Evolutionary conservation across 1,140 invertebrate genomes (phyloP), one percentile per base, ranked within the genome.

Genomic region (Proctacanthus coquilletti): DNA sequence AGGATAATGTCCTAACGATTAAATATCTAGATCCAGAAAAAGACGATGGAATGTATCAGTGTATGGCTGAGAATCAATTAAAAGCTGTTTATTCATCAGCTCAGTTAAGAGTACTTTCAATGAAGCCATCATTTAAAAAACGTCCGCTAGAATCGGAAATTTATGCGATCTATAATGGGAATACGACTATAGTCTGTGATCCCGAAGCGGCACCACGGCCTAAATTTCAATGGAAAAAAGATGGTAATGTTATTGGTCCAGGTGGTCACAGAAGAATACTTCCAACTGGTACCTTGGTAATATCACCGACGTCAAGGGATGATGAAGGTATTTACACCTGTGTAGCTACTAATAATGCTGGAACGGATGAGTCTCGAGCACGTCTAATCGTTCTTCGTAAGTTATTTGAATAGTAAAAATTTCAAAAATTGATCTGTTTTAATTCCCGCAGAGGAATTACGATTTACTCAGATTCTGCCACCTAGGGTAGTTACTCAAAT

Each of bases 11-110:
- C 5, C 53, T 95, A 13, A 85, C 75, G 21, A 92, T 95, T 27
- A 74, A 72, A 43, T 69, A 75, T 46, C 58, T 92, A 13, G 72
- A 84, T 56, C 70, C 76, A 38, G 73, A 80, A 42, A 68, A 72
- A 48, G 92, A 98, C 65, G 74, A 80, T 40, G 92, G 82, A n/a
- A 94, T 95, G 85, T 97, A 89, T 61, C 91, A 96, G 50, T 98
- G 94, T 60, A 69, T 76, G 50, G 92, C 91, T 1, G 74, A 64
- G 42, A 98, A 97, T 70, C 79, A 87, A 38, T 64, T 94, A 5
- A 91, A 86, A 50, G 76, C 77, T 0, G 74, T 70, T 19, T 93
- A 82, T 58, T 89, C 86, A 0, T 86, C 88, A 8, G 91, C 79
- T 1, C 87, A 97, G 50, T 62, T 97, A 3, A 65, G 88, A 53